These are phyloP conservation scores for Sebastes dallii DNA, from an alignment of 2,797 vertebrate species.

Conservation along the genomic window DNA sequence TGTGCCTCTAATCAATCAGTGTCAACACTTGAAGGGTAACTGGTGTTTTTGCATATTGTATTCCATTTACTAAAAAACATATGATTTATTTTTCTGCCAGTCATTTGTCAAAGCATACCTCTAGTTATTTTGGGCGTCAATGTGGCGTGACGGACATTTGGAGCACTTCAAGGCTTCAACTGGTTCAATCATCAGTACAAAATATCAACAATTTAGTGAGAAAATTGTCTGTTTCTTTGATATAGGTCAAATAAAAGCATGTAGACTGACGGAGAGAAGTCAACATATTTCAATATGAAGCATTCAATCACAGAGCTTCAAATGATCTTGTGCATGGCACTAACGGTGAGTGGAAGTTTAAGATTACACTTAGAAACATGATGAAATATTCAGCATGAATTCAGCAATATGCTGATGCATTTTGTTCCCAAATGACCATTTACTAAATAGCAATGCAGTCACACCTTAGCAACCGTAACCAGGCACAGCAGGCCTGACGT, in stretches of 20 bases:
- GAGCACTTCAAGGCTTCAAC: background rate
- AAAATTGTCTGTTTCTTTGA: background rate
- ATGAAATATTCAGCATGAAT: background rate
- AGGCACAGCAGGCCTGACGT: too few relatives aligned
- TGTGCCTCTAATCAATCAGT: background rate
- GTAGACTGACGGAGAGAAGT: background rate
- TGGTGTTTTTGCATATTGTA: background rate
- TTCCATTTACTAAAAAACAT: background rate
- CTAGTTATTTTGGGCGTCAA: background rate
- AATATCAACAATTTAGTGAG: background rate
- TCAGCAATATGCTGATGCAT: background rate
- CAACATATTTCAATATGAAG: background rate
- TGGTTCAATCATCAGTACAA: background rate
- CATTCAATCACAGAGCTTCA: background rate
- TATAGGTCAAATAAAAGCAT: background rate
- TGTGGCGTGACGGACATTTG: background rate
- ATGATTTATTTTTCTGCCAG: background rate
- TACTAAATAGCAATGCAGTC: too few relatives aligned
- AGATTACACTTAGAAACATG: background rate
- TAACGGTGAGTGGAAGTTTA: background rate
- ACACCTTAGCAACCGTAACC: too few relatives aligned
- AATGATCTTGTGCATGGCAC: background rate
- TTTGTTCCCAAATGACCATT: background rate
- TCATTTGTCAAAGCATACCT: background rate
- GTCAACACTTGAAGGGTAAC: background rate